Base-by-base conservation (phyloP, 2,888 invertebrate species). In the Rhingia campestris region DNA sequence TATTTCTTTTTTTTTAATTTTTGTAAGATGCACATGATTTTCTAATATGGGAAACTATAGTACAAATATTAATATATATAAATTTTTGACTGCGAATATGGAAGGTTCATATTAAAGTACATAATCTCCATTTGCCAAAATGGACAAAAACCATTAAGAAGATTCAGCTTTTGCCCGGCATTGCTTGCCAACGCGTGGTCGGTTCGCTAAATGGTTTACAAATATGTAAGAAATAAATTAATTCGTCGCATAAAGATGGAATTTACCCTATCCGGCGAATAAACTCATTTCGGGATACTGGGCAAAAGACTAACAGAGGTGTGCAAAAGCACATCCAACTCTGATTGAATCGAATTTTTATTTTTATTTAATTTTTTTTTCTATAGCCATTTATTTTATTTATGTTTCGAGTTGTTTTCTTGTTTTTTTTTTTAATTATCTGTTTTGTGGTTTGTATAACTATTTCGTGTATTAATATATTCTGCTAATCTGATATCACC, bases 121-220 rank as follows among this genome's bases (percentile, higher is more conserved):
- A 90, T 90, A 90, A 90, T 90, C 89, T 90, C 90, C 91, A 91
- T 90, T 88, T 90, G 87, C 85, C 90, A 90, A 91, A 90, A 90
- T 91, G 90, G 90, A 89, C 90, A 90, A 90, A 90, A 90, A 90
- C 90, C 90, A 90, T 90, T 90, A 90, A 90, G 89, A 89, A 89
- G 90, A 91, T 91, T 91, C 91, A 89, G 88, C 90, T 89, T 87
- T 87, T 89, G 90, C 90, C 88, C 88, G 88, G 88, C 88, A 89
- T 88, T 87, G 77, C 74, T 63, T 22, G 37, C 74, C 79, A 59
- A 32, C 14, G 43, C 9, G 70, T 51, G 32, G 64, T 53, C 32
- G 58, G 59, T 56, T 67, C 39, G 77, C 72, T n/a, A 12, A 35
- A 32, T 2, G 10, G 41, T 77, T 87, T 87, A 81, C 85, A 81